These are phyloP conservation scores for Aspidiotus destructor DNA, from an alignment of 2,888 invertebrate species.

Conservation along the genomic window DNA sequence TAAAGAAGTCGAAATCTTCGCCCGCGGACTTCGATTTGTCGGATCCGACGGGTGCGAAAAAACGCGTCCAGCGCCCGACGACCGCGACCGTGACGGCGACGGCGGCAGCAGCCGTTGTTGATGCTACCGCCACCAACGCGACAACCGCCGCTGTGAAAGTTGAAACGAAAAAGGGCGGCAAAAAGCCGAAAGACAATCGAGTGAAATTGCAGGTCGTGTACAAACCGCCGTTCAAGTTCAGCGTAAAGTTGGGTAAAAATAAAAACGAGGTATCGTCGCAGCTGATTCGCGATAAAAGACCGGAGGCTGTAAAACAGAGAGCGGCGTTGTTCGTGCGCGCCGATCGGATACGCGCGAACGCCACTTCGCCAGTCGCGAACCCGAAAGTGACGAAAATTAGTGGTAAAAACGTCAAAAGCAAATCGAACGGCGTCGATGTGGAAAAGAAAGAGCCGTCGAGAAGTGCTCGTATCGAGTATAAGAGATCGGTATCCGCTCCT, in stretches of 20 bases:
- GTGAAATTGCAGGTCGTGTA: constrained; percentile 63
- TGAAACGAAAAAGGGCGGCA: constrained; percentile 16
- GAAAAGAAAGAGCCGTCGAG: not conserved
- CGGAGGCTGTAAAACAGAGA: constrained; percentile 28
- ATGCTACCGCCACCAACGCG: constrained; percentile 46
- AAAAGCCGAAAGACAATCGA: constrained; percentile 33
- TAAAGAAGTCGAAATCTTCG: constrained; percentile 76
- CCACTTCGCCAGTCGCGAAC: not conserved
- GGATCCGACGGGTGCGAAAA: constrained; percentile 17
- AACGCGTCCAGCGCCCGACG: constrained; percentile 3
- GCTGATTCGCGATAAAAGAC: constrained; percentile 21
- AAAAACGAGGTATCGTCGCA: constrained; percentile 28
- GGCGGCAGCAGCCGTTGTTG: constrained; percentile 2
- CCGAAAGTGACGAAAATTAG: not conserved
- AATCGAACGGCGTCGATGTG: not conserved
- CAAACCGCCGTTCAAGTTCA: constrained; percentile 79
- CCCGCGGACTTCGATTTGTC: constrained; percentile 53
- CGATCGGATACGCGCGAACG: constrained; percentile 23
- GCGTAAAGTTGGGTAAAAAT: constrained; percentile 53
- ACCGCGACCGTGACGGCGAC: constrained; percentile 11
- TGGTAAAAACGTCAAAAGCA: not conserved
- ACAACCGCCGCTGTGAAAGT: constrained; percentile 19
- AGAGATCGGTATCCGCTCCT: constrained; percentile 21
- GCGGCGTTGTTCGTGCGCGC: constrained; percentile 27
- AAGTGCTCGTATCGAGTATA: constrained; percentile 4